Conservation (phyloP, 2,113 vertebrate genomes). For the Nothobranchius furzeri region DNA sequence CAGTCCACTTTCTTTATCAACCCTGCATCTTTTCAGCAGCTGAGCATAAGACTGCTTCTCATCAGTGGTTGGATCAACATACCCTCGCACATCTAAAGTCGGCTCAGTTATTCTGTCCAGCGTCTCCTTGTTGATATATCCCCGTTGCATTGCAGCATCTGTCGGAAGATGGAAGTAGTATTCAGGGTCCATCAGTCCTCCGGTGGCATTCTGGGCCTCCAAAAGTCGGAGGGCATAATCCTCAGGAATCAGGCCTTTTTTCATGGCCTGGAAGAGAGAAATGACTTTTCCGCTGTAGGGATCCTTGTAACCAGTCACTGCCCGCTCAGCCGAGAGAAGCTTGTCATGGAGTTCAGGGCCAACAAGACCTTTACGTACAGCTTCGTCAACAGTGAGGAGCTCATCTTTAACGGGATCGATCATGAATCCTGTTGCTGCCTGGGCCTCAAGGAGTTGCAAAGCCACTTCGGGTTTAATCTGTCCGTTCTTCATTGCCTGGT, state of each 20-base stretch:
- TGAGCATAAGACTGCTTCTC: constrained; percentile 89
- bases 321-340: constrained; percentile 92
- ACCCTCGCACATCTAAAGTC: constrained; percentile 82
- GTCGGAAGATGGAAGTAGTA: constrained; percentile 90
- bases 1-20: constrained; percentile 81
- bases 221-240: constrained; percentile 91
- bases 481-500: constrained; percentile 91
- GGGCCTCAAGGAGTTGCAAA: constrained; percentile 91
- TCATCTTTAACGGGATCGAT: constrained; percentile 88
- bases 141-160: constrained; percentile 89
- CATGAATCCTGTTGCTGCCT: constrained; percentile 95
- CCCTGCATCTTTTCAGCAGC: constrained; percentile 87
- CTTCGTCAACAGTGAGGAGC: constrained; percentile 91
- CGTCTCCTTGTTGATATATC: constrained; percentile 91
- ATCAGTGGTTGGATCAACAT: constrained; percentile 87
- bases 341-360: constrained; percentile 95
- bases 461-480: constrained; percentile 85
- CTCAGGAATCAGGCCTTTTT: constrained; percentile 88
- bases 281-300: constrained; percentile 94
- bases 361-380: constrained; percentile 92
- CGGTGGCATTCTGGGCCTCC: constrained; percentile 92
- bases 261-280: constrained; percentile 97
- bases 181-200: constrained; percentile 89
- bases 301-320: constrained; percentile 94
- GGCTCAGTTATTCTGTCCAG: constrained; percentile 81